Conservation (phyloP, 2,113 vertebrate species). For the Andinoacara biseriatus region DNA sequence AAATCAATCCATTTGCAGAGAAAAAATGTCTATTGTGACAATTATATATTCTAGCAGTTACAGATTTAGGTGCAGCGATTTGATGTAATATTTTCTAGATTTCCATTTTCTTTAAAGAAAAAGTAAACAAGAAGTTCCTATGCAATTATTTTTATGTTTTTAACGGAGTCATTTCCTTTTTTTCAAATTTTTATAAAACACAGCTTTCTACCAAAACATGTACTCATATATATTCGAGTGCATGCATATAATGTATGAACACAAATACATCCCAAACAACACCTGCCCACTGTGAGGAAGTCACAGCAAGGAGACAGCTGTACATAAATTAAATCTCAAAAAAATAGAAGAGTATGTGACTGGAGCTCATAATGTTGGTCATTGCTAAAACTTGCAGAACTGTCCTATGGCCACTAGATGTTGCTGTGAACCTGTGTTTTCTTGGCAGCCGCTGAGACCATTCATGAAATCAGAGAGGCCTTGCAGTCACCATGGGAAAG, state of each 20-base stretch:
- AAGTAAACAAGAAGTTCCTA: not conserved
- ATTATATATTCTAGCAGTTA: not conserved
- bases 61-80: not conserved
- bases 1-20: constrained; percentile 1
- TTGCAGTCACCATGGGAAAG: constrained; percentile 58
- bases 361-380: not conserved
- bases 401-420: constrained; percentile 20
- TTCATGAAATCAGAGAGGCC: constrained; percentile 72
- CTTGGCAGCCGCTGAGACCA: constrained; percentile 37
- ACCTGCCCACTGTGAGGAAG: not conserved
- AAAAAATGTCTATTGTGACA: not conserved
- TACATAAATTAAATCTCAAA: not conserved
- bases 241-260: not conserved
- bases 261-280: not conserved
- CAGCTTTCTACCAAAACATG: not conserved
- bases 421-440: constrained; percentile 17
- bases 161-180: no score
- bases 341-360: not conserved
- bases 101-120: not conserved
- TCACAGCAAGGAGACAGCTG: not conserved
- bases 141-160: no score
- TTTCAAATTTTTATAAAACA: not conserved
- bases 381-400: not conserved
- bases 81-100: no score
- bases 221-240: not conserved